Conservation (phyloP, 2,797 vertebrate species). For the Rhadinocentrus ornatus region DNA sequence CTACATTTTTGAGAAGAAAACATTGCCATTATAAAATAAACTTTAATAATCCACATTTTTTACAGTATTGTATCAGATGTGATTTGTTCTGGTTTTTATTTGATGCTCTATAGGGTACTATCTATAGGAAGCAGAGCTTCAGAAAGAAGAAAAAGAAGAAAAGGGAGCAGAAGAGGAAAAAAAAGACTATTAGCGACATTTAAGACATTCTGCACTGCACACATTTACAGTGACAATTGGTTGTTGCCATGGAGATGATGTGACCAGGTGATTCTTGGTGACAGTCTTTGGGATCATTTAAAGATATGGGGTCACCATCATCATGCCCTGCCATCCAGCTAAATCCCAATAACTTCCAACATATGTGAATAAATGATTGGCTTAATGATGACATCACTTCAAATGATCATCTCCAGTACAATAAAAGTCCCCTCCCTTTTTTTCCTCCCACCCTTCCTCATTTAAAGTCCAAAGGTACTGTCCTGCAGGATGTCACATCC, state of each 20-base stretch:
- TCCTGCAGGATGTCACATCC: slow-evolving; percentile 28
- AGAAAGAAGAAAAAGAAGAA: slow-evolving; percentile 38
- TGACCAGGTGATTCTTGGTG: slow-evolving; percentile 65
- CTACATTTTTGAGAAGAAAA: slow-evolving; percentile 73
- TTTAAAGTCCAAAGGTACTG: slow-evolving; percentile 68
- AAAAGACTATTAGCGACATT: slow-evolving; percentile 73
- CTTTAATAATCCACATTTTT: slow-evolving; percentile 77
- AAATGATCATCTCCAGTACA: slow-evolving; percentile 49
- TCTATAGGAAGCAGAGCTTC: slow-evolving; percentile 70
- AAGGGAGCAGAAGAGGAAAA: slow-evolving; percentile 28
- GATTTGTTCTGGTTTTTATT: slow-evolving; percentile 62
- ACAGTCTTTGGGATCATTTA: slow-evolving; percentile 82
- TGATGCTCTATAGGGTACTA: slow-evolving; percentile 62
- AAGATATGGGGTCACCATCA: slow-evolving; percentile 61
- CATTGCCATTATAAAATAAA: slow-evolving; percentile 80
- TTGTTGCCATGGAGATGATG: slow-evolving; percentile 70
- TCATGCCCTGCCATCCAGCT: slow-evolving; percentile 31
- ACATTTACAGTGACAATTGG: slow-evolving; percentile 64
- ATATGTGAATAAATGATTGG: slow-evolving; percentile 65
- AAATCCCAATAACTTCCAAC: slow-evolving; percentile 65
- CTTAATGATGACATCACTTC: slow-evolving; percentile 70
- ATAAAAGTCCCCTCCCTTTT: slow-evolving; percentile 25
- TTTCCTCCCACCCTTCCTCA: slow-evolving; percentile 29
- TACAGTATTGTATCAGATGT: slow-evolving; percentile 73
- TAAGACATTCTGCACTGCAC: slow-evolving; percentile 78